These are phyloP conservation scores for Catharus bicknelli DNA, from an alignment of 2,113 vertebrate species.

Conservation along the genomic window DNA sequence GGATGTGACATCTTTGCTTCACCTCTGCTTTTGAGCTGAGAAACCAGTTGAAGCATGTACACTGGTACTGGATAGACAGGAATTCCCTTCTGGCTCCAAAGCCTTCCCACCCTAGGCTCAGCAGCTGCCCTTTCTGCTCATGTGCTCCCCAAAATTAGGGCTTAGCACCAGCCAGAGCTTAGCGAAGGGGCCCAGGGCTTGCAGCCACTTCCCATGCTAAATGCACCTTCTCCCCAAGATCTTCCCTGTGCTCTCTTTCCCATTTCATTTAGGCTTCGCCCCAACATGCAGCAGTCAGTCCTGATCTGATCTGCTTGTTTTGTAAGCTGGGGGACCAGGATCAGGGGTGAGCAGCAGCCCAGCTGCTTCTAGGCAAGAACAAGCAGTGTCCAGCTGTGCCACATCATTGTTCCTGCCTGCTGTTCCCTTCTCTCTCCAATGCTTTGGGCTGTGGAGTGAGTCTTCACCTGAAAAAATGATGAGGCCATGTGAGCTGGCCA, in stretches of 20 bases:
- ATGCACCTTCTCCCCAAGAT: not conserved
- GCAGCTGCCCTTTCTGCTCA: not conserved
- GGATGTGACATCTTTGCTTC: not conserved
- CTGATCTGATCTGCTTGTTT: not conserved
- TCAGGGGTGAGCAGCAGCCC: not conserved
- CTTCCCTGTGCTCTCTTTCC: not conserved
- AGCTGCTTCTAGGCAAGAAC: not conserved
- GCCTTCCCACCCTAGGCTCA: not conserved
- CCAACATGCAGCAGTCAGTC: not conserved
- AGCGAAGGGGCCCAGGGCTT: not conserved
- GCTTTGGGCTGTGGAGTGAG: not conserved
- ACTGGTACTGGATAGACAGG: not conserved
- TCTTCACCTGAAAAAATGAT: not conserved
- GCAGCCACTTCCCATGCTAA: not conserved
- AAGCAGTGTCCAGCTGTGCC: not conserved
- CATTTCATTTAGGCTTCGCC: not conserved
- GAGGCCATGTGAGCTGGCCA: not conserved
- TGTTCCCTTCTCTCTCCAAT: not conserved
- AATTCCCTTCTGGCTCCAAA: not conserved
- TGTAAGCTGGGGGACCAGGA: not conserved
- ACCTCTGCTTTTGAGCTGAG: not conserved
- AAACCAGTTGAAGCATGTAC: not conserved
- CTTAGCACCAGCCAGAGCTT: not conserved
- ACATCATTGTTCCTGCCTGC: not conserved
- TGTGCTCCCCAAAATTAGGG: fast-evolving